Evolutionary conservation across 2,113 vertebrate species (phyloP).

Genomic region (Uria lomvia): DNA sequence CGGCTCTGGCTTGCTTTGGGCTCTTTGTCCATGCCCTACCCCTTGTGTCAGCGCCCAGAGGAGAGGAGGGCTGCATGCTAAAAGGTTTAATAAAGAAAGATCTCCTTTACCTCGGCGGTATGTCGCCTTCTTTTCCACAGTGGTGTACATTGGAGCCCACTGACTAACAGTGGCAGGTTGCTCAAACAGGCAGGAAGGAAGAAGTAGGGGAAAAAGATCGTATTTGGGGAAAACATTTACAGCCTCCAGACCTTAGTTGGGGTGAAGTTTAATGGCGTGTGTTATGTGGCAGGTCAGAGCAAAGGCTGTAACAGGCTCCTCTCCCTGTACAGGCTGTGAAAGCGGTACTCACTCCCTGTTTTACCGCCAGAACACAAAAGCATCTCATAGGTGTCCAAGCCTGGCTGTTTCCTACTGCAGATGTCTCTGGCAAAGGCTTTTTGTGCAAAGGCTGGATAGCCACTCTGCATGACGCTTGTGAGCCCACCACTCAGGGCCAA

Average conservation of each 20-base stretch:
- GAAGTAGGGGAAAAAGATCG: background rate
- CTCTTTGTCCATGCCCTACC: background rate
- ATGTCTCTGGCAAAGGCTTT: background rate
- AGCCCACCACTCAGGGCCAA: background rate
- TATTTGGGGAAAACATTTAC: background rate
- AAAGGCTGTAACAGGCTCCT: background rate
- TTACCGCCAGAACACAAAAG: background rate
- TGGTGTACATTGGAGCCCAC: background rate
- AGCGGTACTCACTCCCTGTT: fast-evolving
- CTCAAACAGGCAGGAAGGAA: background rate
- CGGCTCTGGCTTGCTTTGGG: background rate
- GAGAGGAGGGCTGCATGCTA: background rate
- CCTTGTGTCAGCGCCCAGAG: background rate
- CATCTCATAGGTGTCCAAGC: background rate
- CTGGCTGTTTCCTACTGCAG: background rate
- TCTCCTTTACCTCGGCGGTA: fast-evolving
- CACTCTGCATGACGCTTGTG: background rate
- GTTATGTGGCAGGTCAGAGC: background rate
- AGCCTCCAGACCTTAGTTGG: background rate
- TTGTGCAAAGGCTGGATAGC: background rate
- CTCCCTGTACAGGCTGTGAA: background rate
- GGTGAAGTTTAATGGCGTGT: background rate
- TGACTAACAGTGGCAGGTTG: background rate
- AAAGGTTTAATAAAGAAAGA: background rate
- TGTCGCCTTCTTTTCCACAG: fast-evolving